Percentiles rank a stretch among this genome's conserved stretches.
Conservation (phyloP, 1,140 invertebrate genomes). For the Pteromalus puparum region DNA sequence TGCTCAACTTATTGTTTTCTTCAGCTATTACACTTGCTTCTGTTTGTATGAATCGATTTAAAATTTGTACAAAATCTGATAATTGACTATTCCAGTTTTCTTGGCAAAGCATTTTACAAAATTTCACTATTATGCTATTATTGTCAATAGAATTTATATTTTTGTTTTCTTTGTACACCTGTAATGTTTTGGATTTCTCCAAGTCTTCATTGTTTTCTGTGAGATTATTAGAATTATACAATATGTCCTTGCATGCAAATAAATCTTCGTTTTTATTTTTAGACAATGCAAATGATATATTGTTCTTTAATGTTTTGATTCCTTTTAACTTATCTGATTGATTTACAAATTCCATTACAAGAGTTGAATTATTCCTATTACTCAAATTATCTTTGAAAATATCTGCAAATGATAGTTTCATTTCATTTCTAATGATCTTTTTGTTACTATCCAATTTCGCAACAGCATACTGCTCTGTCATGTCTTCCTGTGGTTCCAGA, state of each 20-base stretch:
- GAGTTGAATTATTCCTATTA: not conserved
- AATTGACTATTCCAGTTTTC: not conserved
- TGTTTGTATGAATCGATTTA: not conserved
- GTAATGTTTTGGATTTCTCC: not conserved
- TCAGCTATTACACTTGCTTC: not conserved
- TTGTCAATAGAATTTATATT: not conserved
- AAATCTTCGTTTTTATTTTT: not conserved
- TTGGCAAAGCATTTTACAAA: slow-evolving; percentile 6
- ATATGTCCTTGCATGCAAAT: not conserved
- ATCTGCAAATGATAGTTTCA: not conserved
- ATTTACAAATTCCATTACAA: slow-evolving; percentile 22
- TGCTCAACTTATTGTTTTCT: not conserved
- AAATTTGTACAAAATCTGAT: not conserved
- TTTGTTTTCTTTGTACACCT: not conserved
- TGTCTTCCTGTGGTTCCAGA: not conserved
- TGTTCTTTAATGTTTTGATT: slow-evolving; percentile 15
- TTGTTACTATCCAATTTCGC: not conserved
- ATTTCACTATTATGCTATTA: not conserved
- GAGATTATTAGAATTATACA: not conserved
- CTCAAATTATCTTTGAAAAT: slow-evolving; percentile 5
- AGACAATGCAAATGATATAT: not conserved
- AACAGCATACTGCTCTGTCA: not conserved
- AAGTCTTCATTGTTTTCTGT: not conserved
- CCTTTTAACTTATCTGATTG: not conserved
- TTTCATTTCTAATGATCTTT: not conserved